Percentiles rank a stretch among this genome's conserved stretches.
Evolutionary conservation across 2,797 vertebrate species (phyloP).

Genomic region (Florisuga fusca): DNA sequence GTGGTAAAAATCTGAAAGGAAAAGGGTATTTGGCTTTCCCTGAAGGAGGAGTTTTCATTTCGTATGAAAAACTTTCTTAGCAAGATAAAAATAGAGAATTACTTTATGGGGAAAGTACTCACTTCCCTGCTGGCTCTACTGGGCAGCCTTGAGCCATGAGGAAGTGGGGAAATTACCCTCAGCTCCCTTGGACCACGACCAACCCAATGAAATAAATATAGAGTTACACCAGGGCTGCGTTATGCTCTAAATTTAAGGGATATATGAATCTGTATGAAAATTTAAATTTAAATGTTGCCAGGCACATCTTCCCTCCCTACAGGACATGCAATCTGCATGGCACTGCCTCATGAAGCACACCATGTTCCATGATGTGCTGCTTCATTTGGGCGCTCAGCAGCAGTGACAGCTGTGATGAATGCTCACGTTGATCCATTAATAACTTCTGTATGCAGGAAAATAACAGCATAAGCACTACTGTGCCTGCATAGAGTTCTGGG

Average conservation of each 20-base stretch:
- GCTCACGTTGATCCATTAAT: not conserved
- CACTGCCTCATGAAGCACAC: not conserved
- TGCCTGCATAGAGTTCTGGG: not conserved
- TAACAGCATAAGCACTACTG: not conserved
- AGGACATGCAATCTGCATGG: not conserved
- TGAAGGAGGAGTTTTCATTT: not conserved
- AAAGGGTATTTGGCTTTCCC: conserved; percentile 10
- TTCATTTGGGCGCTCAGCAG: not conserved
- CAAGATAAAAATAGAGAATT: conserved; percentile 43
- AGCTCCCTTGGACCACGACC: not conserved
- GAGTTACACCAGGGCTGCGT: not conserved
- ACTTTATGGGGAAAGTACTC: conserved; percentile 35
- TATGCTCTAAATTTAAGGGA: not conserved
- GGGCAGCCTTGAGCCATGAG: not conserved
- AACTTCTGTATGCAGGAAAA: not conserved
- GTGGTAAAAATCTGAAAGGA: not conserved
- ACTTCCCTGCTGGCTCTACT: not conserved
- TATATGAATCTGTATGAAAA: not conserved
- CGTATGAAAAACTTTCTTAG: conserved; percentile 28
- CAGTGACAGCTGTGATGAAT: not conserved
- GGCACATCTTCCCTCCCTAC: not conserved
- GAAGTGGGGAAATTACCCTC: conserved; percentile 22
- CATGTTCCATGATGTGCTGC: not conserved
- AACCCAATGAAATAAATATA: not conserved
- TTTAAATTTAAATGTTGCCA: not conserved